Evolutionary conservation across 2,888 invertebrate species (phyloP), one percentile per base, ranked within the genome.

Genomic region (Isotomurus palustris): DNA sequence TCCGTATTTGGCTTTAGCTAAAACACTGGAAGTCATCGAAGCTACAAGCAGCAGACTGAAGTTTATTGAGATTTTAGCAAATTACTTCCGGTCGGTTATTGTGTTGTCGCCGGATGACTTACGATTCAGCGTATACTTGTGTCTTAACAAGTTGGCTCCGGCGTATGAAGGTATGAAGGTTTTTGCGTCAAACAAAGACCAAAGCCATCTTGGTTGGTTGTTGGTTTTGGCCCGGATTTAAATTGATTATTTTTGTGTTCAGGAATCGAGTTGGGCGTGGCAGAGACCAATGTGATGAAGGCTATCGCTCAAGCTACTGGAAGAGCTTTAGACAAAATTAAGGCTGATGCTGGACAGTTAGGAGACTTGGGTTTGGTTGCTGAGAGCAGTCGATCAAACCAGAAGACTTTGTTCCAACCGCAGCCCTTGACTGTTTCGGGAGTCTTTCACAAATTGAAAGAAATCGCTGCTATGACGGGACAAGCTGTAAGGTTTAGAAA

Each of bases 281-380:
- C 97, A 0, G 97, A 99, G 73, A 88, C 87, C 0, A 87, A 88
- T 66, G 78, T 99, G 49, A 90, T 95, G 85, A 95, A 94, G 79
- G 92, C 94, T 0, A 86, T 97, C 47, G 91, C 91, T 0, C 86
- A 87, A 73, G 85, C 89, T 59, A 93, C 93, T 3, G 93, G 93
- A 0, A 83, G 93, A 60, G 84, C 87, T 40, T 74, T 91, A 66
- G 85, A 86, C 28, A 89, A 92, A 48, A 85, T 96, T 53, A 89
- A 88, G 75, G 77, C 82, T 0, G 86, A 88, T 68, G 80, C 82
- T 1, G 82, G 82, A 61, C 77, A 78, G 55, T 82, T 82, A 50
- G 96, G 97, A 0, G 99, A 97, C 78, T 79, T 99, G 56, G 97
- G 96, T 4, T 78, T 86, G 21, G 90, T 92, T 8, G 96, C 95